Evolutionary conservation across 1,140 invertebrate genomes (phyloP), one percentile per base, ranked within the genome.

Genomic region (Musca domestica): DNA sequence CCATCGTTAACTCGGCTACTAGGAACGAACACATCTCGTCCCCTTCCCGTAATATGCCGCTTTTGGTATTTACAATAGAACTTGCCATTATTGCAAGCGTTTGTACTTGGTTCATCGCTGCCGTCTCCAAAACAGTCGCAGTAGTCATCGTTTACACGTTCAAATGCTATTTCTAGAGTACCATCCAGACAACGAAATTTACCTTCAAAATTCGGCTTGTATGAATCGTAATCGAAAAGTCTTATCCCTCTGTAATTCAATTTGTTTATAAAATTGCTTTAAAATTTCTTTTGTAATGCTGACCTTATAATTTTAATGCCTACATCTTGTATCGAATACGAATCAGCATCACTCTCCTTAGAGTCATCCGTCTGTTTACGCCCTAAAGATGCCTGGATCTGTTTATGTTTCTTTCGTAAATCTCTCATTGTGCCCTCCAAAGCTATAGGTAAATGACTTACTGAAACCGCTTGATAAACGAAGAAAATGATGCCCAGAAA

Each of bases 131-230:
- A 76, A 84, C 95, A 98, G 82, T 98, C 95, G 85, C 95, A 98
- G 77, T 93, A 98, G 82, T 98, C 90, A 84, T 98, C 95, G 79
- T 98, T 98, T 4, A 98, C 85, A 79, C 88, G 87, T 9, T 88
- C 81, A 83, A 80, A 79, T 1, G 71, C 64, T 15, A 82, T 78
- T 58, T 73, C 77, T 63, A 71, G 72, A 64, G 71, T 74, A 4
- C 74, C 76, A 68, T 81, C 79, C 49, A 82, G 67, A 46, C 80
- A 82, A 46, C 72, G 69, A 66, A 82, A 82, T 22, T 74, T 78
- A 0, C 76, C 77, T 20, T 76, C 69, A 12, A 73, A 79, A 41
- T 78, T 80, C 0, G 76, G 77, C 46, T 81, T 79, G 64, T 82
- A 82, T 1, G 77, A 66, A 65, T 81, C 80, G 46, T 76, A 80